These are phyloP conservation scores for Athene cunicularia DNA, from an alignment of 2,113 vertebrate genomes.

Conservation along the genomic window DNA sequence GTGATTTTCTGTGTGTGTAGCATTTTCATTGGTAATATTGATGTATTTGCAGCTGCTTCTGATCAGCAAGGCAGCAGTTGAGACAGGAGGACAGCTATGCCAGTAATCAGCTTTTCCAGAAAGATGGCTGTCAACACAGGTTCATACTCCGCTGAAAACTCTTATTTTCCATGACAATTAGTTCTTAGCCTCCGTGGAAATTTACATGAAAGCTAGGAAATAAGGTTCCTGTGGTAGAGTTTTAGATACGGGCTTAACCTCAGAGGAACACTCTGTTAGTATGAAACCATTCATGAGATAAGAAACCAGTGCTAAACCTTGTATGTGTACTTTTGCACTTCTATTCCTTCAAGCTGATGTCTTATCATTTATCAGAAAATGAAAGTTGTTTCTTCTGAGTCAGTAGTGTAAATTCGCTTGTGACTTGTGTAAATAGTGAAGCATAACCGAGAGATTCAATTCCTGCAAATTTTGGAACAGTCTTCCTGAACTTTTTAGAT, in stretches of 20 bases:
- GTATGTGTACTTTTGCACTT: neutral
- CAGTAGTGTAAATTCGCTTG: neutral
- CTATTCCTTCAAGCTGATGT: neutral
- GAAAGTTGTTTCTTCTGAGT: neutral
- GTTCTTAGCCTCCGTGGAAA: neutral
- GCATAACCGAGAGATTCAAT: neutral
- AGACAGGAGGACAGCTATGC: neutral
- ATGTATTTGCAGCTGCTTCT: neutral
- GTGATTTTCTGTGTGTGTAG: neutral
- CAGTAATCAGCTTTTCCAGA: neutral
- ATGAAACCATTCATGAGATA: neutral
- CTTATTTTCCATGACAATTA: neutral
- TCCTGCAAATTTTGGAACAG: neutral
- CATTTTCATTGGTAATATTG: neutral
- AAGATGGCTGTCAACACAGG: neutral
- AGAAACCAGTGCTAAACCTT: neutral
- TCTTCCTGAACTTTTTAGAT: neutral
- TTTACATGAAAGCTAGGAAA: neutral
- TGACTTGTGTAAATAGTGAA: neutral
- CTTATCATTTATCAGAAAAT: neutral
- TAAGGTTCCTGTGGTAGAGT: neutral
- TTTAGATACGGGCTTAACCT: neutral
- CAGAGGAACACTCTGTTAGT: neutral
- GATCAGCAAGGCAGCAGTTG: neutral
- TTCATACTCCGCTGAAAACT: neutral